Evolutionary conservation across 1,140 invertebrate genomes (phyloP).

Genomic region (Polypedilum pembai): DNA sequence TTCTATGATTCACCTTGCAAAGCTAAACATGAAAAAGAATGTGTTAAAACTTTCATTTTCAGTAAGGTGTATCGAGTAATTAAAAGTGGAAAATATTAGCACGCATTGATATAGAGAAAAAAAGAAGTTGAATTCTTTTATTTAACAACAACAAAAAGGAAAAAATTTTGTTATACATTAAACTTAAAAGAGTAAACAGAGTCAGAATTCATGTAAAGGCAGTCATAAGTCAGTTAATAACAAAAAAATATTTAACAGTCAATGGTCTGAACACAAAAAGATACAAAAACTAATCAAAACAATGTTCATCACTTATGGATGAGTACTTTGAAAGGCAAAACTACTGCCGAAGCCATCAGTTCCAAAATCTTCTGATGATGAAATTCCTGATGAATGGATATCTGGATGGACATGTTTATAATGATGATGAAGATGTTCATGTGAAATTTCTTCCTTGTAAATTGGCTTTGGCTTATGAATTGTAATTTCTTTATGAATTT

Average conservation of each 20-base stretch:
- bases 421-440: conserved; percentile 25
- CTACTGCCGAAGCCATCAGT: not conserved
- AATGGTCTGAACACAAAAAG: too few species aligned
- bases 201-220: too few species aligned
- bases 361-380: not conserved
- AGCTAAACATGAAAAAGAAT: not conserved
- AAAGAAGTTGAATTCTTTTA: too few species aligned
- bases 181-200: too few species aligned
- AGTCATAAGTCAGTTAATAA: too few species aligned
- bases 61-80: not conserved
- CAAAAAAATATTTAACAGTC: too few species aligned
- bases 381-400: not conserved
- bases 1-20: not conserved
- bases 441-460: conserved; percentile 18
- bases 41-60: not conserved
- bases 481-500: not conserved
- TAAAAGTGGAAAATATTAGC: too few species aligned
- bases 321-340: not conserved
- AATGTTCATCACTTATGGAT: not conserved
- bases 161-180: too few species aligned
- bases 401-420: conserved; percentile 22
- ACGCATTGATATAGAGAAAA: too few species aligned
- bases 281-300: too few species aligned
- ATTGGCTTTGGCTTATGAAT: conserved; percentile 15
- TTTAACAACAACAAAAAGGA: too few species aligned